Evolutionary conservation across 2,888 invertebrate species (phyloP), one percentile per base, ranked within the genome.

Genomic region (Cyaniris semiargus): DNA sequence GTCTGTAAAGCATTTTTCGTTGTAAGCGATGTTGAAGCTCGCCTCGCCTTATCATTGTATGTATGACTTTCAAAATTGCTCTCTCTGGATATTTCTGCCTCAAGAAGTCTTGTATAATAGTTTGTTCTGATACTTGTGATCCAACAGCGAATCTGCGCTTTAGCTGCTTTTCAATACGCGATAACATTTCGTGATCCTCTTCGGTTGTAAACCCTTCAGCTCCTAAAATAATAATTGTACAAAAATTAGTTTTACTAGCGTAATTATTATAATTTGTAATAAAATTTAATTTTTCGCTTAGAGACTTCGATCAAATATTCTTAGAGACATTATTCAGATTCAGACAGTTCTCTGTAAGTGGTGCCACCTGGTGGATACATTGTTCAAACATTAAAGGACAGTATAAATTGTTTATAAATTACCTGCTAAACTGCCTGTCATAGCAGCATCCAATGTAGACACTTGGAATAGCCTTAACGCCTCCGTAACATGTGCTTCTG

Each of bases 131-230:
- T 0, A 99, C 98, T 91, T 98, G 98, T 0, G 98, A 97, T n/a
- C 99, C 99, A 80, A 99, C 97, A 0, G 98, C 97, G 89, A 99
- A 99, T 78, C 99, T 95, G 77, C 97, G 95, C 91, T 99, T 99
- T 78, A 99, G 88, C 88, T 99, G 99, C 85, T 97, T 98, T 88
- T 99, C 99, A 80, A 99, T 97, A 7, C 98, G 96, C 66, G 95
- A 95, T 56, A 99, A 88, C 89, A 96, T 96, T 86, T 99, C 98
- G 84, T 98, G 98, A 88, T 99, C 99, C 88, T 98, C 98, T 83
- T 98, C 97, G 0, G 98, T 96, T 0, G 99, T 98, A 87, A 99
- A 99, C 10, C 99, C 99, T 95, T 99, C 99, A n/a, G 97, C 98
- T 72, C 98, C 98, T 97, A 84, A 23, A 80, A 82, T 31, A 6